These are phyloP conservation scores for Platygyra sinensis DNA, from an alignment of 64 coral and sea anemone species.

Conservation along the genomic window DNA sequence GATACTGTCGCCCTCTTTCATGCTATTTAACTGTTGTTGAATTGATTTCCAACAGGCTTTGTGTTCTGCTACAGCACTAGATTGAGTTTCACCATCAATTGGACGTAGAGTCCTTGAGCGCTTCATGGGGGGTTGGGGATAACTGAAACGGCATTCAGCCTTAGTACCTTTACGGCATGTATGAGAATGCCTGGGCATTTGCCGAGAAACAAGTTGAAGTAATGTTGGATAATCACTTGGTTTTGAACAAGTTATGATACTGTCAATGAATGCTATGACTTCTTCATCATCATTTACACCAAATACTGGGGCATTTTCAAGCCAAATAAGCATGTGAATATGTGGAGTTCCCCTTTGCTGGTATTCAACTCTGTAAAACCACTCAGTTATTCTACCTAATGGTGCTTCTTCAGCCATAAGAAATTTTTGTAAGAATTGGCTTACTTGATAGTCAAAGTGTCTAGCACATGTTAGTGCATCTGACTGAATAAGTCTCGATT, in stretches of 20 bases:
- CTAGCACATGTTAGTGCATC: too few species aligned
- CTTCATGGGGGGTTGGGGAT: slow-evolving; percentile 33
- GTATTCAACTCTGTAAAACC: not conserved
- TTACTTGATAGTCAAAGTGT: not conserved
- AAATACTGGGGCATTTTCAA: not conserved
- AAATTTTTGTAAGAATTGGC: not conserved
- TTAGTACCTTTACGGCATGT: slow-evolving; percentile 8
- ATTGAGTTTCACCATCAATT: not conserved
- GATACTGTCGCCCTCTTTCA: slow-evolving; percentile 5
- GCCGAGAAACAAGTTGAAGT: slow-evolving; percentile 19
- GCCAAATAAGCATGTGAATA: slow-evolving; percentile 52
- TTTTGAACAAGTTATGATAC: slow-evolving; percentile 45
- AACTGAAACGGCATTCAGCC: slow-evolving; percentile 5
- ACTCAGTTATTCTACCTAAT: not conserved
- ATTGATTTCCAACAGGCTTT: slow-evolving; percentile 20
- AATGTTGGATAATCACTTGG: slow-evolving; percentile 13
- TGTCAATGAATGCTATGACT: slow-evolving; percentile 35
- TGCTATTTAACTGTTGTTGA: not conserved
- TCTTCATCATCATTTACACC: not conserved
- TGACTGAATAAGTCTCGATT: too few species aligned
- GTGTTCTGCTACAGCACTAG: not conserved
- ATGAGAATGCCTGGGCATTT: slow-evolving; percentile 16
- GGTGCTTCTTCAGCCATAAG: not conserved
- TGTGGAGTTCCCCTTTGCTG: slow-evolving; percentile 39
- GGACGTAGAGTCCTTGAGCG: not conserved